Conservation (phyloP, 2,888 invertebrate species). For the Agrilus mali region DNA sequence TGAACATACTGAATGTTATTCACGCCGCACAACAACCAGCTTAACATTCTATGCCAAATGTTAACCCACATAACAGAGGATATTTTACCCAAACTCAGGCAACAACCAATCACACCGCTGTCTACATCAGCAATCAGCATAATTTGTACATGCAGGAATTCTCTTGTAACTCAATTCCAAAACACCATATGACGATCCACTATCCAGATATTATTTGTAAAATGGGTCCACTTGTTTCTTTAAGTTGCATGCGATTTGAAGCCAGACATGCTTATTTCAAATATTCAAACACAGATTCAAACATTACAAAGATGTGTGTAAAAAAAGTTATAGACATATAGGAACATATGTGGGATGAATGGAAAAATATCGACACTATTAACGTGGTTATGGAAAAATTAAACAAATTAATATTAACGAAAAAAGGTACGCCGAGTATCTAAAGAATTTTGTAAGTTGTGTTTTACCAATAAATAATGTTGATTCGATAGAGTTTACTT, state of each 20-base stretch:
- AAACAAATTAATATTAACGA: not conserved
- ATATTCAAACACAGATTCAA: conserved; percentile 5
- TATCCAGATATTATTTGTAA: conserved; percentile 6
- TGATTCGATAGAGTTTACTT: not conserved
- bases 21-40: too few species aligned
- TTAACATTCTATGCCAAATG: too few species aligned
- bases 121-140: conserved; percentile 7
- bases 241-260: conserved; percentile 7
- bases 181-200: conserved; percentile 8
- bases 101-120: too few species aligned
- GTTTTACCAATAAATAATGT: not conserved
- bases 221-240: conserved; percentile 7
- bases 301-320: conserved; percentile 6
- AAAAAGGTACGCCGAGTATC: not conserved
- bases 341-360: conserved; percentile 6
- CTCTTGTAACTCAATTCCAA: conserved; percentile 4
- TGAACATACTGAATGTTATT: too few species aligned
- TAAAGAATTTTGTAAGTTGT: not conserved
- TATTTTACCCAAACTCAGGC: too few species aligned
- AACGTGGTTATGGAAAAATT: conserved; percentile 1
- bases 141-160: conserved; percentile 3
- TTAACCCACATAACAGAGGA: too few species aligned
- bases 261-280: conserved; percentile 8
- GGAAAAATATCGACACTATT: conserved; percentile 1
- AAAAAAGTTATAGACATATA: conserved; percentile 6